Conservation (phyloP, 2,113 vertebrate species). For the Accipiter virgatus region DNA sequence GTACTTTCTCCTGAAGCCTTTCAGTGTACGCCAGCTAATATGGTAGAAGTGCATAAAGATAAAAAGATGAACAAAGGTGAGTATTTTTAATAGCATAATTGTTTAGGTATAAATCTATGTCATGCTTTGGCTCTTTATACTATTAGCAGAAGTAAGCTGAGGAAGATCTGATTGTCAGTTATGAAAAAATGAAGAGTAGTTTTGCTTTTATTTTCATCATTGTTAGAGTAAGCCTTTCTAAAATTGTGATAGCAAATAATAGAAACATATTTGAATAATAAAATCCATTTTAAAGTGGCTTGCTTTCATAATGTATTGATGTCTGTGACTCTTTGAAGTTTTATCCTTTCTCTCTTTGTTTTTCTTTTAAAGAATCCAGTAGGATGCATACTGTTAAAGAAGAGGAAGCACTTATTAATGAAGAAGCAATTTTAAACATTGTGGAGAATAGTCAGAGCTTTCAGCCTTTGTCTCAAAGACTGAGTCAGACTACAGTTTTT, state of each 20-base stretch:
- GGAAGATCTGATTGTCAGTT: neutral
- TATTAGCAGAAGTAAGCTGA: neutral
- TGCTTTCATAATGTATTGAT: neutral
- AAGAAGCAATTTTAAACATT: conserved; percentile 94
- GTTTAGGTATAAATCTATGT: neutral
- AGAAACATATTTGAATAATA: neutral
- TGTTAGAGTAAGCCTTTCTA: neutral
- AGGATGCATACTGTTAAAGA: conserved; percentile 61
- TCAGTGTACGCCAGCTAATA: conserved; percentile 81
- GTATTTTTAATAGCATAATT: conserved; percentile 24
- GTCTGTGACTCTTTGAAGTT: neutral
- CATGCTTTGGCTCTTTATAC: neutral
- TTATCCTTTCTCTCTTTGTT: neutral
- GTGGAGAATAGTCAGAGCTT: conserved; percentile 95
- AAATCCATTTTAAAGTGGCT: neutral
- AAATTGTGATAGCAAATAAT: neutral
- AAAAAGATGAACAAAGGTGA: conserved; percentile 75
- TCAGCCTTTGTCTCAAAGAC: conserved; percentile 83
- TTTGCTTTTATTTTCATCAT: neutral
- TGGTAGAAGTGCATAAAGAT: conserved; percentile 86
- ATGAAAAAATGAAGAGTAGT: neutral
- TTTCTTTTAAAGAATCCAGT: conserved; percentile 68
- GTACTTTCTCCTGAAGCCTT: conserved; percentile 74
- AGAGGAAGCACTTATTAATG: conserved; percentile 90
- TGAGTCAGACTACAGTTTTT: conserved; percentile 82